phyloP scores from a whole-genome alignment of 2,888 invertebrate genomes.

The Orchesella flavescens region DNA sequence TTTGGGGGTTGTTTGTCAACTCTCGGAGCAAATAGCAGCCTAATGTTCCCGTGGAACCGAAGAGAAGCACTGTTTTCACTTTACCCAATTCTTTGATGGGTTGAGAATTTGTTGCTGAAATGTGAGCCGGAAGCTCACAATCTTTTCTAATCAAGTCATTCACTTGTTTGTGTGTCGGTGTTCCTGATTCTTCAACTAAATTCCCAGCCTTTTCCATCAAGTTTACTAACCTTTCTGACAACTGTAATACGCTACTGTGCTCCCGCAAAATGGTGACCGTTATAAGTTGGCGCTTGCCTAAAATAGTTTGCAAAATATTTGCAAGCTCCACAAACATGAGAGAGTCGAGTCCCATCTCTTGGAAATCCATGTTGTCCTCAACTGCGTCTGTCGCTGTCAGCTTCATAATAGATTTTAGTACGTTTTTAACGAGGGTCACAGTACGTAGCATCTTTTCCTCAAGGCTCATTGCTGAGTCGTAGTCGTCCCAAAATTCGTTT shows the following conservation, averaged over 20 bases:
- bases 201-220: background rate
- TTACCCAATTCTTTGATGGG: background rate
- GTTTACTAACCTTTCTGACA: background rate
- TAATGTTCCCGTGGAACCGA: constrained; percentile 62
- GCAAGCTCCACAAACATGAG: background rate
- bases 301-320: background rate
- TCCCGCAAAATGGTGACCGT: background rate
- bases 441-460: background rate
- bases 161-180: background rate
- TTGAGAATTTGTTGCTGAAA: background rate
- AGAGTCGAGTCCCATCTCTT: background rate
- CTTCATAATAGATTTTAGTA: background rate
- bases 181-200: background rate
- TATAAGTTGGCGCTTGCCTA: background rate
- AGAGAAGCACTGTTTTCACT: constrained; percentile 25
- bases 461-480: background rate
- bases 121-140: background rate
- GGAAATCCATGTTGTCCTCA: background rate
- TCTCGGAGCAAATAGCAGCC: constrained; percentile 50
- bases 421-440: background rate
- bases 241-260: background rate
- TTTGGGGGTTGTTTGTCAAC: background rate
- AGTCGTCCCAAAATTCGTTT: background rate
- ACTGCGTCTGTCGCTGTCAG: too few relatives aligned
- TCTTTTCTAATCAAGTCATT: background rate